phyloP scores from a whole-genome alignment of 2,113 vertebrate genomes.

The Poeciliopsis prolifica region DNA sequence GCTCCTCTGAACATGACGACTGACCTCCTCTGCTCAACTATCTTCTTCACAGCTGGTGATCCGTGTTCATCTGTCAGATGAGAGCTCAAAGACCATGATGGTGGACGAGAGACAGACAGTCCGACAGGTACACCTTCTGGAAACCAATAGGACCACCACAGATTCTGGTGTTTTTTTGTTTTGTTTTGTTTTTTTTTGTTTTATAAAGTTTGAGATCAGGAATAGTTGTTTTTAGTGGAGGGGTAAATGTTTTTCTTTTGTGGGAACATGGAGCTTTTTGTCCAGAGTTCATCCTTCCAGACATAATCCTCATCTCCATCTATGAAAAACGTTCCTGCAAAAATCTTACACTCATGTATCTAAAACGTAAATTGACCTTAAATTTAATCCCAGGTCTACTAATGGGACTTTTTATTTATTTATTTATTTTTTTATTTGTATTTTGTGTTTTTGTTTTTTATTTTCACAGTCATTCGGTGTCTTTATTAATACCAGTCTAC shows the following conservation, averaged over 20 bases:
- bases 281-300: too few species aligned
- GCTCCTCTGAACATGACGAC: not conserved
- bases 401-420: too few species aligned
- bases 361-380: too few species aligned
- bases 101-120: slow-evolving; percentile 98
- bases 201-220: too few species aligned
- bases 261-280: too few species aligned
- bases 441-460: too few species aligned
- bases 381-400: too few species aligned
- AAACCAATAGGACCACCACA: not conserved
- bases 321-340: too few species aligned
- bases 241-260: too few species aligned
- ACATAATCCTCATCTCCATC: too few species aligned
- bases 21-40: not conserved
- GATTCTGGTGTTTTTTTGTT: not conserved
- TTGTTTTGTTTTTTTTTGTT: not conserved
- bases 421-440: too few species aligned
- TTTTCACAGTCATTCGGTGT: not conserved
- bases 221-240: not conserved
- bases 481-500: not conserved
- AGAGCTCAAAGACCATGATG: slow-evolving; percentile 99
- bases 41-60: slow-evolving; percentile 87
- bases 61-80: slow-evolving; percentile 95
- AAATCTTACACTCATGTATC: too few species aligned
- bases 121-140: slow-evolving; percentile 79